Conservation (phyloP, 2,888 invertebrate genomes). For the Serrognathus titanus region DNA sequence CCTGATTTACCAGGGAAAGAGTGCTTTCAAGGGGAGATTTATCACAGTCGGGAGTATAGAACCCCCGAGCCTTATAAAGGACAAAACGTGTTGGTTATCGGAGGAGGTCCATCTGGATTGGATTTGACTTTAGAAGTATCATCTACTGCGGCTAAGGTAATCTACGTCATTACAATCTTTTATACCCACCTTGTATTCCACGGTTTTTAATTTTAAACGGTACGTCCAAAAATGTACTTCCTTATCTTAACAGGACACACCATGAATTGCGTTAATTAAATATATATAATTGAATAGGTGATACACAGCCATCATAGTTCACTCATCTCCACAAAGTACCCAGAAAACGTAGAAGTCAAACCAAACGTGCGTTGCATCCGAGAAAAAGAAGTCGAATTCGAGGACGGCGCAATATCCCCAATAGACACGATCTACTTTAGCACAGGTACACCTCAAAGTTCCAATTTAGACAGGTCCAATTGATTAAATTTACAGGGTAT, state of each 20-base stretch:
- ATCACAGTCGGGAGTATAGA: slow-evolving; percentile 84
- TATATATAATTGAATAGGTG: too few relatives aligned
- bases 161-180: too few relatives aligned
- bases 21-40: slow-evolving; percentile 53
- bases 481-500: slow-evolving; percentile 47
- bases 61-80: slow-evolving; percentile 62
- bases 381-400: slow-evolving; percentile 51
- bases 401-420: slow-evolving; percentile 55
- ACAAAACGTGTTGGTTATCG: slow-evolving; percentile 72
- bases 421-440: background rate
- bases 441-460: background rate
- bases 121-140: slow-evolving; percentile 68
- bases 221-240: too few relatives aligned
- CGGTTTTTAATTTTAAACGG: too few relatives aligned
- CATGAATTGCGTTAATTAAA: too few relatives aligned
- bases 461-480: background rate
- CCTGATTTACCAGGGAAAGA: slow-evolving; percentile 67
- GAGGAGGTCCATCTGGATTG: slow-evolving; percentile 82
- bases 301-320: too few relatives aligned
- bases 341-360: slow-evolving; percentile 62
- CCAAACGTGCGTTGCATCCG: slow-evolving; percentile 52
- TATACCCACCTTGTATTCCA: too few relatives aligned
- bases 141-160: slow-evolving; percentile 55
- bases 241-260: too few relatives aligned
- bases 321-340: slow-evolving; percentile 52